phyloP scores from a whole-genome alignment of 2,113 vertebrate genomes.

The Cyanocitta stelleri region DNA sequence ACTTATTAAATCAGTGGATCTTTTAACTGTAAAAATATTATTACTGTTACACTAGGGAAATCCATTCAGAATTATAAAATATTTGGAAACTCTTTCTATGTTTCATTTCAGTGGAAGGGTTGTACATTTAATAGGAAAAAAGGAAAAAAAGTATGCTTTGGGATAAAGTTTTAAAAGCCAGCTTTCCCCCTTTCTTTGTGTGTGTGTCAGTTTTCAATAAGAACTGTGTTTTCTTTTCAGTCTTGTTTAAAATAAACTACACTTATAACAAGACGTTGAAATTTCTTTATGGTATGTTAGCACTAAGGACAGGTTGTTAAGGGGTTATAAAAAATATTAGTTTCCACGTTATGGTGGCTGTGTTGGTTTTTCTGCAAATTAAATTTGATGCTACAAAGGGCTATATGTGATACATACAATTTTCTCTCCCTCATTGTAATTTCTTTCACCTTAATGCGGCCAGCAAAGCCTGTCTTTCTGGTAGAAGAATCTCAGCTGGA shows the following conservation, averaged over 20 bases:
- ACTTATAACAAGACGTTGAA: conserved; percentile 31
- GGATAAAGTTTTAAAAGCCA: neutral
- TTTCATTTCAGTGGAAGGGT: conserved; percentile 2
- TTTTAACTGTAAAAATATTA: conserved; percentile 65
- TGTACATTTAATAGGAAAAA: neutral
- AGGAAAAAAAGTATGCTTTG: neutral
- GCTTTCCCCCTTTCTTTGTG: neutral
- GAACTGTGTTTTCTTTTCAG: conserved; percentile 8
- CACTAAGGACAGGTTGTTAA: conserved; percentile 47
- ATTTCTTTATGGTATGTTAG: conserved; percentile 52
- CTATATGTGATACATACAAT: neutral
- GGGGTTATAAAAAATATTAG: conserved; percentile 51
- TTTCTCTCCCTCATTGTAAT: neutral
- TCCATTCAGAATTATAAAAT: conserved; percentile 34
- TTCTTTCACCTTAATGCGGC: neutral
- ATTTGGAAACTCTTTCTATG: conserved; percentile 36
- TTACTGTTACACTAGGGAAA: conserved; percentile 45
- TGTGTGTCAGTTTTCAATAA: conserved; percentile 11
- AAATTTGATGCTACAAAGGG: neutral
- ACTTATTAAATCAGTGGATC: conserved; percentile 64
- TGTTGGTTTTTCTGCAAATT: conserved; percentile 7
- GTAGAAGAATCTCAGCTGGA: neutral
- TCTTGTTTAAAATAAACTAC: conserved; percentile 44
- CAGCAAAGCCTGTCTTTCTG: neutral
- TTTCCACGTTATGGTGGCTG: conserved; percentile 28